These are phyloP conservation scores for Sebastes taczanowskii DNA, from an alignment of 2,797 vertebrate genomes.

Conservation along the genomic window DNA sequence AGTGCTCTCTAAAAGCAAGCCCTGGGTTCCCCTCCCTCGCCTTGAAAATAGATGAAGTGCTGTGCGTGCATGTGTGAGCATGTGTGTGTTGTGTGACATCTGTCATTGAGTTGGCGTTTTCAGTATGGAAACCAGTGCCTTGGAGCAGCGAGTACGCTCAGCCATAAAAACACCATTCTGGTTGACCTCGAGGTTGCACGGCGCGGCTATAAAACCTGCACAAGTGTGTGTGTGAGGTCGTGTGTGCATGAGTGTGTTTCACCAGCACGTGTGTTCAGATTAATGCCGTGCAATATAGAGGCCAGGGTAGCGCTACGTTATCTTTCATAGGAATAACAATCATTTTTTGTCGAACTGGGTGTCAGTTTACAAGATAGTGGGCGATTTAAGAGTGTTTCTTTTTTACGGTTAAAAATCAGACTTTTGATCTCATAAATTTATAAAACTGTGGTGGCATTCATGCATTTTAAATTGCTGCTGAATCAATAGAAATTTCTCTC, in stretches of 20 bases:
- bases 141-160: constrained; percentile 34
- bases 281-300: constrained; percentile 21
- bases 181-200: constrained; percentile 58
- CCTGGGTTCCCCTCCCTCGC: constrained; percentile 55
- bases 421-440: background rate
- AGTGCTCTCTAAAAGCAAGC: constrained; percentile 80
- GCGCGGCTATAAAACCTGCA: constrained; percentile 36
- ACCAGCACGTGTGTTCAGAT: constrained; percentile 26
- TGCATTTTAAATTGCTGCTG: background rate
- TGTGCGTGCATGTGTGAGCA: constrained; percentile 43
- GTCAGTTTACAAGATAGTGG: background rate
- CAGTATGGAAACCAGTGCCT: constrained; percentile 61
- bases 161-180: constrained; percentile 64
- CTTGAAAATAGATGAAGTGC: constrained; percentile 73
- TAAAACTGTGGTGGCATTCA: background rate
- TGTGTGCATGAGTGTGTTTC: background rate
- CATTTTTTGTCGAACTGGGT: background rate
- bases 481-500: background rate
- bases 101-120: constrained; percentile 71
- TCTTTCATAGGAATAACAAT: background rate
- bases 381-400: background rate
- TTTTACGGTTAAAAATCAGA: background rate
- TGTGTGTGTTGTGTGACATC: constrained; percentile 62
- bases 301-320: background rate
- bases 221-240: background rate